Evolutionary conservation across 2,888 invertebrate genomes (phyloP), one percentile per base, ranked within the genome.

Genomic region (Lepeophtheirus nordmannii): DNA sequence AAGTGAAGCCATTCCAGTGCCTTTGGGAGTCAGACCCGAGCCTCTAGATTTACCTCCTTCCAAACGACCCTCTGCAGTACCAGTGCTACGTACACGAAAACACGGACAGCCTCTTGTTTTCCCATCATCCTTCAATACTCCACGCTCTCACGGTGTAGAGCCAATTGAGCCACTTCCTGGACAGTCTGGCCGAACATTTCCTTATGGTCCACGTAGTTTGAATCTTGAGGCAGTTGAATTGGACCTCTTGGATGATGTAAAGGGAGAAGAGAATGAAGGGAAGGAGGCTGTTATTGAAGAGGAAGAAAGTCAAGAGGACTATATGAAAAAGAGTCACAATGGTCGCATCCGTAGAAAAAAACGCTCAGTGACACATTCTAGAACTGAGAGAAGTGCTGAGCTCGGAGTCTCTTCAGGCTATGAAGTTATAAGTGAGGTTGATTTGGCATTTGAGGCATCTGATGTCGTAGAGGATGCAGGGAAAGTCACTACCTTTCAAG

Each of bases 381-480:
- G 39, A 9, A 57, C 22, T 5, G 65, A 22, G 22, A 60, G 68
- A n/a, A 61, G 67, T 46, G 65, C 69, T 1, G 70, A 70, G 61
- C 64, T 91, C 1, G 90, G 91, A 9, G 90, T 92, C 1, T 87
- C 87, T 69, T 88, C 89, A 0, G 81, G 89, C 23, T 91, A 90
- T 75, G 89, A 90, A 70, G 89, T 92, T 60, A 89, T 92, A 67
- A 90, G 91, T 5, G 89, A 90, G 75, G 89, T 89, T 1, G 92
- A 92, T 75, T 78, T 92, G 56, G 89, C 87, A 46, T 92, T 92
- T 75, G 88, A 87, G 71, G 89, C 90, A 0, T 86, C 70, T 37
- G 65, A 68, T 53, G 71, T 69, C n/a, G 70, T 71, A 37, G 70
- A 70, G 40, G 63, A 68, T n/a, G 67, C 67, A n/a, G 69, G 70